Base-by-base conservation (phyloP, 2,113 vertebrate species). In the Tychaedon coryphoeus region DNA sequence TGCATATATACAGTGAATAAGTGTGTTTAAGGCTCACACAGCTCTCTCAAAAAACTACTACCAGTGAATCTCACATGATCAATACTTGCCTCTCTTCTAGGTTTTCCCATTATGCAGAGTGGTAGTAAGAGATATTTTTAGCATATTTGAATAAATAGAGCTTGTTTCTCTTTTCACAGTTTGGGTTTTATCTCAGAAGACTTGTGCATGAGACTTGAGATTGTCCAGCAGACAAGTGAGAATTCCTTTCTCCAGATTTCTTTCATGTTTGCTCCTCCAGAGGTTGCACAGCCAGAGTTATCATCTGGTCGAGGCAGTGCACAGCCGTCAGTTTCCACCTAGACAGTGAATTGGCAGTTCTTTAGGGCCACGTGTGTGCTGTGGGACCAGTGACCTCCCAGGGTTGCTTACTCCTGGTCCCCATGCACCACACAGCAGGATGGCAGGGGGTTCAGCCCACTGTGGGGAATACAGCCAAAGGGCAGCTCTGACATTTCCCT, bases 371-470 rank as follows among this genome's bases (percentile, higher is more conserved):
- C 7, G 1, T 6, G 16, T 57, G 36, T 42, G 19, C 29, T 48
- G 45, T 0, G 0, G 73, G 38, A 66, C 56, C 0, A 0, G 31
- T 47, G 69, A 12, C 19, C 5, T 84, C 29, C 1, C 1, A 2
- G 14, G 31, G 43, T 70, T 74, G 38, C 69, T 88, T n/a, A 19
- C 31, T 38, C 65, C 48, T 57, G 61, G 24, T 77, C 28, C 42
- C 12, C 11, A 0, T 5, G 23, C 10, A 10, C n/a, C 31, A 25
- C 45, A 29, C 33, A 33, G 42, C 0, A 0, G 38, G 20, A 26
- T 18, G 72, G 62, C 22, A 54, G 38, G 50, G 56, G 38, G 14
- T 29, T 73, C 45, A 79, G 58, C 54, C 43, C 4, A 1, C 42
- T 1, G 0, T 8, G 47, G 24, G 36, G 47, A 73, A 50, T 54